Conservation (phyloP, 1,140 invertebrate species). For the Nasonia giraulti region DNA sequence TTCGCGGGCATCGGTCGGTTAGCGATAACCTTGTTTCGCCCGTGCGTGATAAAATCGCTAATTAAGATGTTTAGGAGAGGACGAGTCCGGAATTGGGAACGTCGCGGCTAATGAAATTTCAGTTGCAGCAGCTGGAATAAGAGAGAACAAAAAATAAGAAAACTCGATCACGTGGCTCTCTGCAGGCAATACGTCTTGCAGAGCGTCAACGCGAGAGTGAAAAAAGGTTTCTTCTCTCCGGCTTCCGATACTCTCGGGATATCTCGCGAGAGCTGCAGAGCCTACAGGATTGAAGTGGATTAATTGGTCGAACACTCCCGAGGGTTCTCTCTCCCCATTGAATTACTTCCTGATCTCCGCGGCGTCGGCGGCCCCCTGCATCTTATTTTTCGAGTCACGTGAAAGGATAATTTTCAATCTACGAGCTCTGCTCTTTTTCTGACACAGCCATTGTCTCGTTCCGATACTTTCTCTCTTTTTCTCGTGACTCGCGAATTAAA, state of each 20-base stretch:
- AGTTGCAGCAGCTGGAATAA: not conserved
- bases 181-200: slow-evolving; percentile 62
- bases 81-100: slow-evolving; percentile 1
- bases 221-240: slow-evolving; percentile 51
- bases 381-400: slow-evolving; percentile 49
- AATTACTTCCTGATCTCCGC: slow-evolving; percentile 49
- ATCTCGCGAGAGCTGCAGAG: slow-evolving; percentile 50
- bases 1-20: not conserved
- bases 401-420: slow-evolving; percentile 53
- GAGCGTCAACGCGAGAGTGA: slow-evolving; percentile 53
- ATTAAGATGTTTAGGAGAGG: not conserved
- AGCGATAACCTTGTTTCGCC: not conserved
- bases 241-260: slow-evolving; percentile 60
- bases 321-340: slow-evolving; percentile 53
- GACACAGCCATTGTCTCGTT: not conserved
- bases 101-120: slow-evolving; percentile 11
- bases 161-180: slow-evolving; percentile 30
- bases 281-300: slow-evolving; percentile 67
- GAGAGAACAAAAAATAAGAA: slow-evolving; percentile 1
- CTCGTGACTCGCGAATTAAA: not conserved
- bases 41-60: not conserved
- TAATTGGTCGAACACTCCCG: slow-evolving; percentile 70
- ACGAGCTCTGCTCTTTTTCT: slow-evolving; percentile 5
- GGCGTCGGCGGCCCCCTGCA: not conserved
- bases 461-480: not conserved